Evolutionary conservation across 2,113 vertebrate genomes (phyloP).

Genomic region (Bos javanicus): DNA sequence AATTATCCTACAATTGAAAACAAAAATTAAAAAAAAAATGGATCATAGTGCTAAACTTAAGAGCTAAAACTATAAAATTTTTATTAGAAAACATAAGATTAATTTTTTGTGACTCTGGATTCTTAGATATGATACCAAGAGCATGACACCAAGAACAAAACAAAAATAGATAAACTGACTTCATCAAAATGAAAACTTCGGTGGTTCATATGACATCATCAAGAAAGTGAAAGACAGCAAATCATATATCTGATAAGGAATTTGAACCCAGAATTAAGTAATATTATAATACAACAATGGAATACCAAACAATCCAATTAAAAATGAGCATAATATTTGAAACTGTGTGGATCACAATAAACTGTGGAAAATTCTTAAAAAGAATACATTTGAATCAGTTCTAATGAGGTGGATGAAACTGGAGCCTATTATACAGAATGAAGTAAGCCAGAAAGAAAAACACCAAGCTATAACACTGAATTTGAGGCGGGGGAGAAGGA

Average conservation of each 20-base stretch:
- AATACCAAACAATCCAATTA: background rate
- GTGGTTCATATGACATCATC: background rate
- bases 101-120: background rate
- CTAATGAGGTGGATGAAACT: too few species aligned
- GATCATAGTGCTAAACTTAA: background rate
- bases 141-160: background rate
- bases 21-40: background rate
- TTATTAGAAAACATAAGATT: background rate
- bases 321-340: background rate
- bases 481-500: constrained; percentile 25
- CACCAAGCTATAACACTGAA: background rate
- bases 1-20: background rate
- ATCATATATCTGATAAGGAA: background rate
- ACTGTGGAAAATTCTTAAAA: background rate
- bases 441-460: too few species aligned
- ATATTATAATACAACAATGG: background rate
- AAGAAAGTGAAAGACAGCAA: background rate
- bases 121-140: background rate
- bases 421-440: too few species aligned
- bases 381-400: too few species aligned
- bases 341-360: background rate
- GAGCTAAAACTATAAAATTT: background rate
- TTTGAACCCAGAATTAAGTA: background rate
- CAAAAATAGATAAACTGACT: too few species aligned
- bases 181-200: background rate